Evolutionary conservation across 2,888 invertebrate genomes (phyloP).

Genomic region (Xylocampa areola): DNA sequence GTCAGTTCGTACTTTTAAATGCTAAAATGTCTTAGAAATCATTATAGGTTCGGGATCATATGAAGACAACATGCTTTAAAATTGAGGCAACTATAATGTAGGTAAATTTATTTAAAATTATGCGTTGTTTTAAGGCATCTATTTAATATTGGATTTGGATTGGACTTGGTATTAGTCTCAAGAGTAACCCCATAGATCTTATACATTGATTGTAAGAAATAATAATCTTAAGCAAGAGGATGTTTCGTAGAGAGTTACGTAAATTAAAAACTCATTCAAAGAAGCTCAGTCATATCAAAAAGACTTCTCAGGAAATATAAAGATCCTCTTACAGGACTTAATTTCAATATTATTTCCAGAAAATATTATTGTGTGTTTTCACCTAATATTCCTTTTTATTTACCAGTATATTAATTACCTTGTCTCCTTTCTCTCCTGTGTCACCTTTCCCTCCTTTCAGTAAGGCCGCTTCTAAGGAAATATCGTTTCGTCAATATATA

Average conservation of each 20-base stretch:
- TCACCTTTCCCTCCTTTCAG: slow-evolving; percentile 75
- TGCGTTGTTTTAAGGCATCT: no score
- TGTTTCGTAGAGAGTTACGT: neutral
- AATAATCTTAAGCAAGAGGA: no score
- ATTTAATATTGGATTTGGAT: no score
- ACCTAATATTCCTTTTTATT: slow-evolving; percentile 7
- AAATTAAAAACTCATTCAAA: neutral
- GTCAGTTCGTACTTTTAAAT: no score
- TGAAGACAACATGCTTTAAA: no score
- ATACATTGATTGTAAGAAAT: neutral
- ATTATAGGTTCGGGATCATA: no score
- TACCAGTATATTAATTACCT: slow-evolving; percentile 77
- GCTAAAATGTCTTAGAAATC: no score
- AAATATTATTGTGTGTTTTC: slow-evolving; percentile 2
- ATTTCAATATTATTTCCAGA: neutral
- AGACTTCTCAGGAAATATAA: neutral
- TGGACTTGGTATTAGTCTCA: no score
- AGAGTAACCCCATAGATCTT: no score
- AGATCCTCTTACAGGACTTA: neutral
- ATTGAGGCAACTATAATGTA: no score
- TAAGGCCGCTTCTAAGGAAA: slow-evolving; percentile 76
- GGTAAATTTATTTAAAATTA: no score
- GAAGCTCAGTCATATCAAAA: neutral
- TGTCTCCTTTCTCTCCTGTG: slow-evolving; percentile 77
- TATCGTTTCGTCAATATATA: slow-evolving; percentile 55